A percentile compares a stretch with the other conserved stretches of the same genome.
These are phyloP conservation scores for Archaeoteleia sp. DNA, from an alignment of 2,888 invertebrate genomes.

Conservation along the genomic window DNA sequence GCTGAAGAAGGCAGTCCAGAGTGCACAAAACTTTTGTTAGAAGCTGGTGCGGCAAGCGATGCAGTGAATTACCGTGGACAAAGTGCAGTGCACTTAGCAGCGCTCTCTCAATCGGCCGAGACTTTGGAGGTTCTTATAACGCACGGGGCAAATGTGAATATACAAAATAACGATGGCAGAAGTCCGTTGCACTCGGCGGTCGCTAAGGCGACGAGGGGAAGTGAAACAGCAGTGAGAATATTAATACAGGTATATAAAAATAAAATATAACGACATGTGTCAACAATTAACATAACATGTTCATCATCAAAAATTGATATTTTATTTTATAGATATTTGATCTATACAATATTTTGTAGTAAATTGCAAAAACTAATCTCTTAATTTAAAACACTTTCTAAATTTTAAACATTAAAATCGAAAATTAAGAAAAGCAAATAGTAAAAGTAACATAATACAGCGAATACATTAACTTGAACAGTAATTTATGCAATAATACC, in stretches of 20 bases:
- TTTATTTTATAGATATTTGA: too few relatives aligned
- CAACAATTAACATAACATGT: too few relatives aligned
- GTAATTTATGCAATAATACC: too few relatives aligned
- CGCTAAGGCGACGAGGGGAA: slow-evolving; percentile 79
- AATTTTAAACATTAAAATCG: too few relatives aligned
- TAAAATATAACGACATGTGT: too few relatives aligned
- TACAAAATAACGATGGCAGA: slow-evolving; percentile 83
- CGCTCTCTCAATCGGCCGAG: slow-evolving; percentile 86
- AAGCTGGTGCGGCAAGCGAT: slow-evolving; percentile 86
- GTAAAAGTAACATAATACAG: too few relatives aligned
- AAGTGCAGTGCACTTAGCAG: slow-evolving; percentile 90
- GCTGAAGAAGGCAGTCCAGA: slow-evolving; percentile 90
- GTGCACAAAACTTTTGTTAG: slow-evolving; percentile 83
- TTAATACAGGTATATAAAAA: slow-evolving; percentile 67
- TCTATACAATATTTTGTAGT: too few relatives aligned
- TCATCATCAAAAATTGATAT: too few relatives aligned
- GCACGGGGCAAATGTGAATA: slow-evolving; percentile 80
- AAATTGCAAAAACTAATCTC: too few relatives aligned
- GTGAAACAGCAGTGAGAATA: slow-evolving; percentile 63
- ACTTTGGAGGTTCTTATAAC: slow-evolving; percentile 83
- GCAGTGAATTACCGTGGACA: slow-evolving; percentile 85
- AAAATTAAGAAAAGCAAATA: too few relatives aligned
- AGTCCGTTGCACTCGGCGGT: slow-evolving; percentile 89
- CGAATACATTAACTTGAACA: too few relatives aligned
- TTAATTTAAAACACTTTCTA: too few relatives aligned